These are phyloP conservation scores for Drosophila bipectinata DNA, from an alignment of 1,140 invertebrate genomes.

Conservation along the genomic window DNA sequence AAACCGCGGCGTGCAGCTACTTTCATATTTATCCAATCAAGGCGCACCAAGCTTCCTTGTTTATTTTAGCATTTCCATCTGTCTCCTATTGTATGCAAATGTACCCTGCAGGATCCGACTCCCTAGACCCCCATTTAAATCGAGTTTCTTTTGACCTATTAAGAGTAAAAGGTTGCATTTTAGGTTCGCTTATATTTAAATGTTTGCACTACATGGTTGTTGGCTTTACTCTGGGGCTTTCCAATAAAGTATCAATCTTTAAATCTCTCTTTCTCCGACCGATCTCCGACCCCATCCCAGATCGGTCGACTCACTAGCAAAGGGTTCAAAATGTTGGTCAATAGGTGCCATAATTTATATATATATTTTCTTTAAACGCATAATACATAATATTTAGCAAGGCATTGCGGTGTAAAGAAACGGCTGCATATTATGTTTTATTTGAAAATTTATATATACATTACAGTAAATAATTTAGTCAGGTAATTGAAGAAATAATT, in stretches of 20 bases:
- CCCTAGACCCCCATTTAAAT: background rate
- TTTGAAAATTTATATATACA: conserved; percentile 71
- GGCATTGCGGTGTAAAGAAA: conserved; percentile 11
- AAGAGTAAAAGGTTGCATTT: conserved; percentile 7
- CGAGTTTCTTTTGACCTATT: conserved; percentile 20
- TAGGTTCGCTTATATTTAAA: conserved; percentile 23
- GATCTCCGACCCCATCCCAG: conserved; percentile 13
- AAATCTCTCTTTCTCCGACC: no score
- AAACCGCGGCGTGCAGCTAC: conserved; percentile 31
- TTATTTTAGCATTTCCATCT: conserved; percentile 17
- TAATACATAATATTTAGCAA: conserved; percentile 48
- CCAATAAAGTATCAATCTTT: conserved; percentile 27
- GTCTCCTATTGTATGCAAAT: conserved; percentile 50
- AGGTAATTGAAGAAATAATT: conserved; percentile 68
- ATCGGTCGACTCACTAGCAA: background rate
- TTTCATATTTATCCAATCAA: conserved; percentile 65
- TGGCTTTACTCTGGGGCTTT: conserved; percentile 1
- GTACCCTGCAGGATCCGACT: conserved; percentile 10
- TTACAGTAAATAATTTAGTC: conserved; percentile 76
- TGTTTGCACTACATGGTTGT: conserved; percentile 26
- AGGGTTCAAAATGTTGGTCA: background rate
- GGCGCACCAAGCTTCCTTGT: conserved; percentile 15
- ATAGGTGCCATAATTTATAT: conserved; percentile 36
- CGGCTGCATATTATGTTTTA: conserved; percentile 77
- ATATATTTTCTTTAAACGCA: conserved; percentile 54